Percentiles rank a stretch among this genome's conserved stretches.
phyloP scores from a whole-genome alignment of 1,140 invertebrate species.

The Tyrophagus putrescentiae region DNA sequence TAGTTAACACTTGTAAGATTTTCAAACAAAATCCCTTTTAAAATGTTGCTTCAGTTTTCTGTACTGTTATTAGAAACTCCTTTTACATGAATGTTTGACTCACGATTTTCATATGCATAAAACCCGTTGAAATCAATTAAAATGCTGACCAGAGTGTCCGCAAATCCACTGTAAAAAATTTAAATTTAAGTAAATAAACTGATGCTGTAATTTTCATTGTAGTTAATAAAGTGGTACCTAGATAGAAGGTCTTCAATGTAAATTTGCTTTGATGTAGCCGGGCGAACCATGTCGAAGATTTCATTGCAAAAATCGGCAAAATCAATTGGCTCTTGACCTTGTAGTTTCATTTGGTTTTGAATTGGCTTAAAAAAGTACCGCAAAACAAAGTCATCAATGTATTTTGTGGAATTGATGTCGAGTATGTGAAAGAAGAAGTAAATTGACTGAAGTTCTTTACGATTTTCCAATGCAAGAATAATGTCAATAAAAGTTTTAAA shows the following conservation, averaged over 20 bases:
- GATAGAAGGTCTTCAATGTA: slow-evolving; percentile 65
- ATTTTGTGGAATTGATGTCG: slow-evolving; percentile 73
- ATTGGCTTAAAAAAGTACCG: slow-evolving; percentile 90
- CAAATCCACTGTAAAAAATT: slow-evolving; percentile 53
- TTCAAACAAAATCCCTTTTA: too few relatives aligned
- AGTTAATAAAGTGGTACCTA: too few relatives aligned
- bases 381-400: slow-evolving; percentile 72
- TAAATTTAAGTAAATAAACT: slow-evolving; percentile 10
- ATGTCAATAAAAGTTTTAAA: slow-evolving; percentile 94
- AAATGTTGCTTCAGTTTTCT: too few relatives aligned
- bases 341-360: slow-evolving; percentile 67
- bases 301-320: slow-evolving; percentile 93
- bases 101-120: slow-evolving; percentile 86
- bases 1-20: too few relatives aligned
- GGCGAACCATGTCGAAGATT: slow-evolving; percentile 94
- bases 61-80: too few relatives aligned
- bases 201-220: too few relatives aligned
- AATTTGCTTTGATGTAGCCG: slow-evolving; percentile 63
- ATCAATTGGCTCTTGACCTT: slow-evolving; percentile 65
- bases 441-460: slow-evolving; percentile 72
- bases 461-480: slow-evolving; percentile 80
- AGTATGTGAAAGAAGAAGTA: slow-evolving; percentile 83
- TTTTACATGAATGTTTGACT: slow-evolving; percentile 38
- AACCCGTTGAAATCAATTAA: slow-evolving; percentile 90
- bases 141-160: slow-evolving; percentile 81